phyloP scores from a whole-genome alignment of 2,888 invertebrate species.

The Epinotia demarniana region DNA sequence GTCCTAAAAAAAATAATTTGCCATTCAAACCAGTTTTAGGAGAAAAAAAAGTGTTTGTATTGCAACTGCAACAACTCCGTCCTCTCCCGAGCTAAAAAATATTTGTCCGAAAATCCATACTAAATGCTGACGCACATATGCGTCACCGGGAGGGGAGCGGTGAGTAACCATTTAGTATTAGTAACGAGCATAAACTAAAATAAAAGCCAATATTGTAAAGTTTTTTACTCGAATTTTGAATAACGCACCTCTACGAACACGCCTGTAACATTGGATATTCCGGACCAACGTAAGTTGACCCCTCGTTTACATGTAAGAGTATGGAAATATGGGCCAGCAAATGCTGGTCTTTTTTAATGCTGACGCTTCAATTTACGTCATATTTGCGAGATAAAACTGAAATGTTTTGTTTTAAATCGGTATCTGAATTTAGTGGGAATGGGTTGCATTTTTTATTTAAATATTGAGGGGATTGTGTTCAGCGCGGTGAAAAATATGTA shows the following conservation, averaged over 20 bases:
- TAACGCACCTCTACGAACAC: neutral
- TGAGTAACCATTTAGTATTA: neutral
- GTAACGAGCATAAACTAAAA: neutral
- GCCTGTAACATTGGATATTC: constrained; percentile 6
- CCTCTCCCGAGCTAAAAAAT: too few species aligned
- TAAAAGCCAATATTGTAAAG: neutral
- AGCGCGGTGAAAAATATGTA: too few species aligned
- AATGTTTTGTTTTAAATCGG: constrained; percentile 30
- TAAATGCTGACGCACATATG: too few species aligned
- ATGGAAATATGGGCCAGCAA: neutral
- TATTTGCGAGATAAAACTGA: constrained; percentile 23
- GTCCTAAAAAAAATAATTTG: too few species aligned
- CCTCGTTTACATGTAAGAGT: neutral
- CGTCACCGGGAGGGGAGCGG: too few species aligned
- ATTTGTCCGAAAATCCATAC: too few species aligned
- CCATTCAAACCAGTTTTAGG: too few species aligned
- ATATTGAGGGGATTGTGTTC: neutral
- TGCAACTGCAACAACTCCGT: too few species aligned
- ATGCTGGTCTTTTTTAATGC: neutral
- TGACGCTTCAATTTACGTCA: constrained; percentile 31
- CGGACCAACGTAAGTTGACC: neutral
- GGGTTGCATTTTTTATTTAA: neutral
- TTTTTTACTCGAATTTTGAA: constrained; percentile 5
- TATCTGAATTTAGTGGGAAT: constrained; percentile 11
- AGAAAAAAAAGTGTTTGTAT: too few species aligned